phyloP scores from a whole-genome alignment of 2,113 vertebrate species.

The Chauna torquata region DNA sequence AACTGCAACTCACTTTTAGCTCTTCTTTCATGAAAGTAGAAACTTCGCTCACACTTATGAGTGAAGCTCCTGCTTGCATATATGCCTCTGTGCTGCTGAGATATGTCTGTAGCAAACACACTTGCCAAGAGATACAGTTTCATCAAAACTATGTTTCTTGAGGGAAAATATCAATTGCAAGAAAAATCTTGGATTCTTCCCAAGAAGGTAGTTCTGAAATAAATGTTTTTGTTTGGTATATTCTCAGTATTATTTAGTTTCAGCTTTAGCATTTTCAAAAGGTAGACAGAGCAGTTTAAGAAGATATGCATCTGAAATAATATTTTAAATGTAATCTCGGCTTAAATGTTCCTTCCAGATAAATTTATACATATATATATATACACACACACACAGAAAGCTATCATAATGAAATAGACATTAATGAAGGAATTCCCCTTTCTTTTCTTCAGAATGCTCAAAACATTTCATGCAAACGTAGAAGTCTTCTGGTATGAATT shows the following conservation, averaged over 20 bases:
- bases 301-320: neutral
- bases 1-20: neutral
- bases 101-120: neutral
- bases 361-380: neutral
- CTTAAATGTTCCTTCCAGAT: neutral
- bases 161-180: neutral
- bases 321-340: neutral
- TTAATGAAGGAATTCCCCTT: neutral
- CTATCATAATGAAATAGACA: neutral
- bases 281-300: neutral
- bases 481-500: neutral
- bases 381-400: too few species aligned
- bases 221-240: neutral
- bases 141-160: neutral
- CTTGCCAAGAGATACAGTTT: neutral
- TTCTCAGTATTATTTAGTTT: neutral
- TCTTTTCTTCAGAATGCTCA: neutral
- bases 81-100: neutral
- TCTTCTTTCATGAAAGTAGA: neutral
- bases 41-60: neutral
- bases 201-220: neutral
- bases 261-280: neutral
- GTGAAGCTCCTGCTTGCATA: neutral
- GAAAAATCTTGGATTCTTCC: neutral
- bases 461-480: neutral